phyloP scores from a whole-genome alignment of 1,140 invertebrate genomes.

The Rhynchophorus ferrugineus region DNA sequence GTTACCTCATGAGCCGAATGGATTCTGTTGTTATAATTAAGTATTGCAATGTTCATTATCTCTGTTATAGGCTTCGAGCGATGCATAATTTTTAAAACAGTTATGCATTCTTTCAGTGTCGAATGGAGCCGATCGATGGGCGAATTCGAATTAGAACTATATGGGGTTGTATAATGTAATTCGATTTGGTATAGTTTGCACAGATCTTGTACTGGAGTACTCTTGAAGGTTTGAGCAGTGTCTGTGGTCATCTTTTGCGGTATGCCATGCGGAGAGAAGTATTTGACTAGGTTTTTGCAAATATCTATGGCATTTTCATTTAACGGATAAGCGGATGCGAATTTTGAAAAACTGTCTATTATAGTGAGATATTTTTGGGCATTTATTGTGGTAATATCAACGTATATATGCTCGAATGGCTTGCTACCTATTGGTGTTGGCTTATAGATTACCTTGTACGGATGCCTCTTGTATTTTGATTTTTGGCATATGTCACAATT shows the following conservation, averaged over 20 bases:
- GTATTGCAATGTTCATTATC: conserved; percentile 1
- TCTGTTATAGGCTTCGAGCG: conserved; percentile 1
- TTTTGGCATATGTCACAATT: conserved; percentile 14
- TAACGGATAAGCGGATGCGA: conserved; percentile 8
- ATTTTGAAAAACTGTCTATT: conserved; percentile 19
- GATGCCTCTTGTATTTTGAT: conserved; percentile 14
- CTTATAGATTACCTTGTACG: conserved; percentile 7
- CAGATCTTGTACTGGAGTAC: conserved; percentile 4
- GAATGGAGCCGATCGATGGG: not conserved
- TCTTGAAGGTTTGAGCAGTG: conserved; percentile 4
- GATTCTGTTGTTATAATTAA: conserved; percentile 9
- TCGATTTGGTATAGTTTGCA: too few relatives aligned
- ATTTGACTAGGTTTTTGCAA: conserved; percentile 4
- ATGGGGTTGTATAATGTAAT: too few relatives aligned
- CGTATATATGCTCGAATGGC: conserved; percentile 17
- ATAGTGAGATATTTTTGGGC: conserved; percentile 12
- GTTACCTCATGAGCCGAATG: too few relatives aligned
- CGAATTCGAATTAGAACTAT: too few relatives aligned
- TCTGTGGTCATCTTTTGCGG: conserved; percentile 4
- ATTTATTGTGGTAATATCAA: conserved; percentile 1
- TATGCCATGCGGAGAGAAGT: conserved; percentile 2
- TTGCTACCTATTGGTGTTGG: conserved; percentile 12
- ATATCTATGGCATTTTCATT: conserved; percentile 2
- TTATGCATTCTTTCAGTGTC: conserved; percentile 3
- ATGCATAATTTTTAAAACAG: not conserved